Evolutionary conservation across 1,140 invertebrate genomes (phyloP), one percentile per base, ranked within the genome.

Genomic region (Zaprionus capensis): DNA sequence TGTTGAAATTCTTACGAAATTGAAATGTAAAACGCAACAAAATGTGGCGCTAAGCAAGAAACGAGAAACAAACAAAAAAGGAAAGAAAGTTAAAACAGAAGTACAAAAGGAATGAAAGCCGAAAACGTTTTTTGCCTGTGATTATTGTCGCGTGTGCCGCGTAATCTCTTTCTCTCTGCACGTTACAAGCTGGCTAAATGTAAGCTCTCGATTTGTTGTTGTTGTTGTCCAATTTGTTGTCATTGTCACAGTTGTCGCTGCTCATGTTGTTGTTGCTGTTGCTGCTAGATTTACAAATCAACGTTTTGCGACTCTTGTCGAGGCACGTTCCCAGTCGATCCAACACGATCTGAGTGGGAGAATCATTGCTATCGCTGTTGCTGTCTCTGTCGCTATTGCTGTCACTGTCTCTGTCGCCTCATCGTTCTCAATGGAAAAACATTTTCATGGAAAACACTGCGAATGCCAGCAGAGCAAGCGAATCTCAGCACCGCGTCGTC

Each of bases 161-260:
- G 68, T 65, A 46, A 65, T 65, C 61, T 65, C 41, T 46, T 3
- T 6, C 6, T 17, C 5, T 46, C 24, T 24, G 53, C 72, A 64
- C 59, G 51, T 71, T 66, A 46, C 70, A 55, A 62, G 69, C 53
- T 72, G 69, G 56, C 63, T 31, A 76, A 72, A 76, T 72, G 74
- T 72, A 76, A 76, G 69, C 74, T 72, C 46, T 24, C 57, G 36
- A 66, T 72, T 76, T 76, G 61, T 71, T 71, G 78, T 57, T 74
- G 20, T 46, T 46, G n/a, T 17, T 46, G 46, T 14, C 5, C 81
- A 82, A 83, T 82, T 83, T 87, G 80, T 63, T 81, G 71, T 69
- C 76, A 77, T 71, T 78, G 80, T 68, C 59, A 57, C 53, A 62
- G 58, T 71, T 78, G 80, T 71, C 49, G 61, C 31, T 38, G 34